phyloP scores from a whole-genome alignment of 2,113 vertebrate species.

The Hippocampus barbouri region DNA sequence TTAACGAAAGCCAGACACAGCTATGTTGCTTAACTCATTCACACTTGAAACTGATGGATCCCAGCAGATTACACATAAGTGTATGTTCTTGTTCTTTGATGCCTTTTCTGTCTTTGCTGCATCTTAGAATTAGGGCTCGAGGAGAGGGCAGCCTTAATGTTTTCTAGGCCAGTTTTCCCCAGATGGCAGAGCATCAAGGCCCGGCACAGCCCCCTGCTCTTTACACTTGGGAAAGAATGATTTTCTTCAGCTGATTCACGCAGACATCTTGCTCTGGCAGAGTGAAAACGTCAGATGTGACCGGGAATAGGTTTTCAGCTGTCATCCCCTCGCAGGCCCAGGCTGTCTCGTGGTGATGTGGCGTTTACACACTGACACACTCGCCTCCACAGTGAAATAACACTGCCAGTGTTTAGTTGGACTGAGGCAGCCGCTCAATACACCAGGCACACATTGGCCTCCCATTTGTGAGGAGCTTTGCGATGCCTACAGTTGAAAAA shows the following conservation, averaged over 20 bases:
- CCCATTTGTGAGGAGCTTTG: conserved; percentile 2
- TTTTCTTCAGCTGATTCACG: conserved; percentile 52
- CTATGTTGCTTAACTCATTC: conserved; percentile 9
- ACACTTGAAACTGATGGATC: conserved; percentile 29
- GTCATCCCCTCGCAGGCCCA: conserved; percentile 41
- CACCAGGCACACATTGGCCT: conserved; percentile 13
- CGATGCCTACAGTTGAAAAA: not conserved
- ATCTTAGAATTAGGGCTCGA: conserved; percentile 8
- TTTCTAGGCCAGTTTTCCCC: conserved; percentile 55
- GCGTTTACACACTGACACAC: conserved; percentile 29
- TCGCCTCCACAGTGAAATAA: conserved; percentile 10
- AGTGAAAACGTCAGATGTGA: conserved; percentile 44
- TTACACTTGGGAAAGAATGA: conserved; percentile 39
- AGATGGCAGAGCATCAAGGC: conserved; percentile 54
- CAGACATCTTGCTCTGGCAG: conserved; percentile 51
- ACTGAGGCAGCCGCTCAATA: conserved; percentile 28
- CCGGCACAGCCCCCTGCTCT: conserved; percentile 42
- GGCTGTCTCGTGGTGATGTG: conserved; percentile 31
- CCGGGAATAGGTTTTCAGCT: conserved; percentile 47
- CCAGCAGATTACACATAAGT: conserved; percentile 8
- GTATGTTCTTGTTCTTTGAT: conserved; percentile 11
- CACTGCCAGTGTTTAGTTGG: conserved; percentile 3
- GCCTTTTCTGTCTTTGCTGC: not conserved
- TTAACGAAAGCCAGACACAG: not conserved
- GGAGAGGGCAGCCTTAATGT: conserved; percentile 42